These are phyloP conservation scores for Agrypnus murinus DNA, from an alignment of 2,888 invertebrate genomes.

Conservation along the genomic window DNA sequence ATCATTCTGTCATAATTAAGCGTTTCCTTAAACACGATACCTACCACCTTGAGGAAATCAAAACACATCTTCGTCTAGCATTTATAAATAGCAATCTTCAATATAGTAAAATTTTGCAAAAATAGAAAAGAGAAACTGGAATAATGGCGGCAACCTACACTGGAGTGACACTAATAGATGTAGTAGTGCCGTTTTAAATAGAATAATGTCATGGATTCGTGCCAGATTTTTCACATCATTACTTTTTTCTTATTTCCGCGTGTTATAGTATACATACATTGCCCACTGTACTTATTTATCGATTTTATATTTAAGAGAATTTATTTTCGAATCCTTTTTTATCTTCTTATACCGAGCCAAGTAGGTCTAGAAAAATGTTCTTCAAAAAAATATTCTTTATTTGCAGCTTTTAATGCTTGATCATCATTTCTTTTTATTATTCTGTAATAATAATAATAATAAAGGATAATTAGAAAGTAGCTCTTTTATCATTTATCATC, in stretches of 20 bases:
- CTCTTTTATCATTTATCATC: too few relatives aligned
- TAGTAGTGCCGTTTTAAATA: slow-evolving; percentile 31
- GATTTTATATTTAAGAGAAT: too few relatives aligned
- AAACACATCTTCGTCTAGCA: too few relatives aligned
- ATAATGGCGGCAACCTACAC: slow-evolving; percentile 38
- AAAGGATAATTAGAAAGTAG: neutral
- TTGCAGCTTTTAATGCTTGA: neutral
- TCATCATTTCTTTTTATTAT: neutral
- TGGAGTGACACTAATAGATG: slow-evolving; percentile 33
- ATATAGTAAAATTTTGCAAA: slow-evolving; percentile 15
- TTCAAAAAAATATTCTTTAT: neutral
- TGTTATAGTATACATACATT: neutral
- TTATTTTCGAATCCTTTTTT: neutral
- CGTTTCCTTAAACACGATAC: too few relatives aligned
- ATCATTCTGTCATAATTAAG: too few relatives aligned
- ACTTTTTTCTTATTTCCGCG: slow-evolving; percentile 21
- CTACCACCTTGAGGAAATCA: too few relatives aligned
- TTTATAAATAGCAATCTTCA: too few relatives aligned
- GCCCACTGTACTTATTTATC: too few relatives aligned
- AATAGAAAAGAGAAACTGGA: slow-evolving; percentile 31
- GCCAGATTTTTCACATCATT: slow-evolving; percentile 35
- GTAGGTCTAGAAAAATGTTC: neutral
- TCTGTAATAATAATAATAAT: neutral
- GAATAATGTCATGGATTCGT: slow-evolving; percentile 39
- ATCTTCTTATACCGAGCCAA: neutral